Evolutionary conservation across 1,140 invertebrate species (phyloP).

Genomic region (Drosophila orosa): DNA sequence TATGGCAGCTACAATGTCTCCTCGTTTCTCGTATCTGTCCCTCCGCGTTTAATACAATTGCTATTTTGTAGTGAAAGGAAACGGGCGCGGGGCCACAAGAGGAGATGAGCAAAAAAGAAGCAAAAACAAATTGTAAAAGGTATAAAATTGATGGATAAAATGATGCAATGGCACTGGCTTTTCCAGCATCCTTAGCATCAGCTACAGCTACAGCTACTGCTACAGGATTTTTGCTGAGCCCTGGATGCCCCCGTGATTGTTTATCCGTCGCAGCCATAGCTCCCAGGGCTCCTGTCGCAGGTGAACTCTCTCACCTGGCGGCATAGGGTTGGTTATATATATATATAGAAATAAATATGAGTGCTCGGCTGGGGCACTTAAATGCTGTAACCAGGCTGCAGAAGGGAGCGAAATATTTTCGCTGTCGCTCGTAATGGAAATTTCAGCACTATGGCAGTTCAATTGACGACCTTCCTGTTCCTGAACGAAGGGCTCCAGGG

Average conservation of each 20-base stretch:
- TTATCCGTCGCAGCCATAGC: constrained; percentile 23
- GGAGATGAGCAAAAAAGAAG: not conserved
- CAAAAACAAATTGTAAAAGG: constrained; percentile 61
- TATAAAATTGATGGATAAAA: constrained; percentile 76
- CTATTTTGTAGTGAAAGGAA: constrained; percentile 60
- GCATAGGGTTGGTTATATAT: constrained; percentile 15
- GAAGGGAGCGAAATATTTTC: constrained; percentile 15
- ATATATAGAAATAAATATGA: constrained; percentile 61
- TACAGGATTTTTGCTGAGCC: constrained; percentile 23
- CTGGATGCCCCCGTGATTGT: constrained; percentile 32
- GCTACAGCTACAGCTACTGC: constrained; percentile 11
- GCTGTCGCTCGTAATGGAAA: constrained; percentile 22
- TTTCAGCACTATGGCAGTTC: constrained; percentile 52
- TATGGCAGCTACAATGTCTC: constrained; percentile 69
- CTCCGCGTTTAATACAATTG: constrained; percentile 65
- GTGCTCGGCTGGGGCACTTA: constrained; percentile 22
- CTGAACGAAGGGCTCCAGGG: not conserved
- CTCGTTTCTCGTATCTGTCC: constrained; percentile 21
- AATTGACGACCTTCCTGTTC: constrained; percentile 14
- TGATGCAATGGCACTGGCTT: constrained; percentile 54
- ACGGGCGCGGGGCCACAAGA: constrained; percentile 6
- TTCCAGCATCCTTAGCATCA: constrained; percentile 46
- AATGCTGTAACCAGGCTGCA: constrained; percentile 9
- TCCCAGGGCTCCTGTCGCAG: constrained; percentile 30
- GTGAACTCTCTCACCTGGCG: constrained; percentile 25